Conservation (phyloP, 2,113 vertebrate genomes). For the Madoqua kirkii region DNA sequence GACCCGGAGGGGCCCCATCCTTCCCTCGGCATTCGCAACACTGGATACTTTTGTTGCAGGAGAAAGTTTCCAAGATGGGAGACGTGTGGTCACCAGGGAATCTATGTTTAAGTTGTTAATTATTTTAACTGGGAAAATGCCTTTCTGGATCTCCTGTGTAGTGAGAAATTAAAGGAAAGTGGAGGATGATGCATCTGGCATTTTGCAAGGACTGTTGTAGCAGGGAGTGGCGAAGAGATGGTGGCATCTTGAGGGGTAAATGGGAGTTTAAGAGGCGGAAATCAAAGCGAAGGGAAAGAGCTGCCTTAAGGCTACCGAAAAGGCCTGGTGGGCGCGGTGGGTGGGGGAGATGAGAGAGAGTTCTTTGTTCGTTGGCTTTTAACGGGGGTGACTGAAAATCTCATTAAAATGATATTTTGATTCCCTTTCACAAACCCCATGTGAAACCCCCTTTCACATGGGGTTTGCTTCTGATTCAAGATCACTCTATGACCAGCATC, state of each 20-base stretch:
- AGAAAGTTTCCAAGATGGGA: neutral
- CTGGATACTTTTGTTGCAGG: neutral
- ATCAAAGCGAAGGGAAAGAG: neutral
- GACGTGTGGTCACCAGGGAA: neutral
- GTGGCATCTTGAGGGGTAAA: neutral
- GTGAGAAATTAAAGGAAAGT: neutral
- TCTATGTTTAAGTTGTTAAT: neutral
- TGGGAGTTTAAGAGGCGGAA: neutral
- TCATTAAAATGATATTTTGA: neutral
- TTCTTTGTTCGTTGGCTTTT: neutral
- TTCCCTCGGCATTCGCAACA: fast-evolving
- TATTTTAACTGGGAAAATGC: neutral
- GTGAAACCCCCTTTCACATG: neutral
- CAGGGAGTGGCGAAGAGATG: neutral
- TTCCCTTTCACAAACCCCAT: neutral
- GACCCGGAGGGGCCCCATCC: fast-evolving
- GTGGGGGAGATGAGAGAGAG: neutral
- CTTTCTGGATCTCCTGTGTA: neutral
- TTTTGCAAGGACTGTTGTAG: neutral
- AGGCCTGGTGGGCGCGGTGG: fast-evolving
- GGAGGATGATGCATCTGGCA: neutral
- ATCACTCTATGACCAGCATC: neutral
- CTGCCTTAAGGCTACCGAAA: fast-evolving
- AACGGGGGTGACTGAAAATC: neutral
- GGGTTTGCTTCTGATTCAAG: neutral